phyloP scores from a whole-genome alignment of 2,888 invertebrate species.

The Epirrhoe alternata region DNA sequence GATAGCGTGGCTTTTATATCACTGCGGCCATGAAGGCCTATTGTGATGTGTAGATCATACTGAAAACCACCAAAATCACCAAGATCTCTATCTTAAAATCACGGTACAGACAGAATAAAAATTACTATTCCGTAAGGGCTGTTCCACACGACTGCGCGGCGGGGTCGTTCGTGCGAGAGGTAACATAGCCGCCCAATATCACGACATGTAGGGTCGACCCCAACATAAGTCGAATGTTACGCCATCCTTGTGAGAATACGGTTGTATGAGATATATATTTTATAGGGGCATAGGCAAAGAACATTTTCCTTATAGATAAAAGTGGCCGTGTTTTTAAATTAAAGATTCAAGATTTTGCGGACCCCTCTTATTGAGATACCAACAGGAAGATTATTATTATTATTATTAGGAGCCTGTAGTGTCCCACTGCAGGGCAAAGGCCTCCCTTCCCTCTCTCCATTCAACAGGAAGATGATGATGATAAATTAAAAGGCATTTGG shows the following conservation, averaged over 20 bases:
- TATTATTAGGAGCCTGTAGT: no score
- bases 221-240: conserved; percentile 36
- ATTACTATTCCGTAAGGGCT: conserved; percentile 47
- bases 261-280: conserved; percentile 40
- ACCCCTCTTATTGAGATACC: no score
- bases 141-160: conserved; percentile 67
- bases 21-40: no score
- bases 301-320: neutral
- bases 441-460: no score
- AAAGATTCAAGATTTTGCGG: neutral
- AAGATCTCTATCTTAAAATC: neutral
- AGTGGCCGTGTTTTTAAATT: neutral
- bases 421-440: no score
- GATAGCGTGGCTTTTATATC: no score
- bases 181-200: conserved; percentile 76
- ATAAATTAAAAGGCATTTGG: no score
- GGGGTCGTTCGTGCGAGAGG: conserved; percentile 66
- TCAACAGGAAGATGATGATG: no score
- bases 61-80: neutral
- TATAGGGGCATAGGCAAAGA: neutral
- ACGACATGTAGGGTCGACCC: conserved; percentile 50
- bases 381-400: no score
- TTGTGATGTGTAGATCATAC: no score
- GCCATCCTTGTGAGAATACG: conserved; percentile 43
- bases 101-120: conserved; percentile 20